Base-by-base conservation (phyloP, 2,113 vertebrate genomes). In the Hucho hucho region DNA sequence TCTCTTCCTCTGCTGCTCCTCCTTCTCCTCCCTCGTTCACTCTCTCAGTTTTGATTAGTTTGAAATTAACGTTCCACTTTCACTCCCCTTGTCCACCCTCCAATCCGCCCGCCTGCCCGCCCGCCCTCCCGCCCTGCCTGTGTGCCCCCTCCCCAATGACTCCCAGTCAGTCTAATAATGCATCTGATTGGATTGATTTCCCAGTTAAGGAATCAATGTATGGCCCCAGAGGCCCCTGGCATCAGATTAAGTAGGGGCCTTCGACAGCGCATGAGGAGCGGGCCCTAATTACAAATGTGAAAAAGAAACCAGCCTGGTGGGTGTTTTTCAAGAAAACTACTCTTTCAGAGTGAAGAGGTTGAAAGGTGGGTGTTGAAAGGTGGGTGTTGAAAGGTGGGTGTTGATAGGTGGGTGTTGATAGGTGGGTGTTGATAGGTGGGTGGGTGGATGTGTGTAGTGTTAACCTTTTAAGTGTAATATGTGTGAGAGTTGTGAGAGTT, bases 121-220 rank as follows among this genome's bases (percentile, higher is more conserved):
- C n/a, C n/a, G n/a, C n/a, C n/a, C n/a, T n/a, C n/a, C 53, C 18
- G 16, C 18, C 53, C 12, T 3, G 58, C 58, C 22, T 13, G 12
- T 24, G 9, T 64, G 6, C 58, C 4, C 58, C 58, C 58, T 59
- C n/a, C 58, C 58, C 58, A 2, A 12, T 59, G 58, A n/a, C 4
- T 26, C 13, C 24, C 22, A 11, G 63, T 26, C 22, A 26, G 63
- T 26, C 22, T 64, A 24, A 24, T 26, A 64, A 64, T 26, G 63
- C n/a, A 26, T 64, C 63, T 64, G 64, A 67, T 32, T 67, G 65
- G 65, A 67, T 37, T 67, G 65, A 67, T 67, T 67, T 67, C 29
- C 29, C 65, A 16, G 22, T 37, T 29, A 25, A 20, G 26, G 65
- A 67, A 67, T 65, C 64, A 65, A 65, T 37, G 28, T 6, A 6